Evolutionary conservation across 1,140 invertebrate genomes (phyloP).

Genomic region (Anoplophora glabripennis): DNA sequence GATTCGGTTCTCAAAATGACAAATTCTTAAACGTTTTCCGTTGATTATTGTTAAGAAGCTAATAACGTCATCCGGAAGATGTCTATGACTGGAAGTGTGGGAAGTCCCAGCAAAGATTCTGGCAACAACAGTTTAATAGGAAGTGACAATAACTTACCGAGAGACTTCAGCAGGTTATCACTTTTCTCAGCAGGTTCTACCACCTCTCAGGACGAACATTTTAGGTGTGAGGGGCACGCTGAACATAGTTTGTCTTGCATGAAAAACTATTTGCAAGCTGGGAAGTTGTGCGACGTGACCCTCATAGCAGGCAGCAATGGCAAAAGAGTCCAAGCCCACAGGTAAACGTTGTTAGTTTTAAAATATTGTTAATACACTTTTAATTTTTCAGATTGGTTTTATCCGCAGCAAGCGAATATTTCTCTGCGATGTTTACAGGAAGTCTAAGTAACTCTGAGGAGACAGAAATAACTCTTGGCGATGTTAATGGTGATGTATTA

Average conservation of each 20-base stretch:
- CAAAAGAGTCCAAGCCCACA: slow-evolving; percentile 49
- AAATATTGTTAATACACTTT: slow-evolving; percentile 20
- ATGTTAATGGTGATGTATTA: slow-evolving; percentile 81
- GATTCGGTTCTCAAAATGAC: no score
- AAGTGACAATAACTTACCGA: slow-evolving; percentile 50
- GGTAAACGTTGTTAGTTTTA: slow-evolving; percentile 48
- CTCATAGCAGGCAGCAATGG: slow-evolving; percentile 68
- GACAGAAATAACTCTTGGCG: slow-evolving; percentile 77
- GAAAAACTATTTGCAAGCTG: slow-evolving; percentile 74
- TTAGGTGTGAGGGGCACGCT: slow-evolving; percentile 75
- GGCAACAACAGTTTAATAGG: slow-evolving; percentile 34
- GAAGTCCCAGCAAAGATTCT: slow-evolving; percentile 44
- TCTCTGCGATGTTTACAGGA: slow-evolving; percentile 92
- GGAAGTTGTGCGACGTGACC: slow-evolving; percentile 76
- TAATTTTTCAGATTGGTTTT: slow-evolving; percentile 67
- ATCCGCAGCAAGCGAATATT: slow-evolving; percentile 89
- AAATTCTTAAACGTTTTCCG: no score
- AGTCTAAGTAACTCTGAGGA: slow-evolving; percentile 80
- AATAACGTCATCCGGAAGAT: slow-evolving; percentile 14
- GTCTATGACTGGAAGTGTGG: slow-evolving; percentile 41
- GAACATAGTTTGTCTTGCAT: slow-evolving; percentile 76
- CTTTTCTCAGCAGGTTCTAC: slow-evolving; percentile 50
- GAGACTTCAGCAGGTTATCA: slow-evolving; percentile 54
- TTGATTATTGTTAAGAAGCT: no score
- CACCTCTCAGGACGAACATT: slow-evolving; percentile 67